A percentile compares a stretch with the other conserved stretches of the same genome.
Conservation (phyloP, 2,888 invertebrate genomes). For the Furcula furcula region DNA sequence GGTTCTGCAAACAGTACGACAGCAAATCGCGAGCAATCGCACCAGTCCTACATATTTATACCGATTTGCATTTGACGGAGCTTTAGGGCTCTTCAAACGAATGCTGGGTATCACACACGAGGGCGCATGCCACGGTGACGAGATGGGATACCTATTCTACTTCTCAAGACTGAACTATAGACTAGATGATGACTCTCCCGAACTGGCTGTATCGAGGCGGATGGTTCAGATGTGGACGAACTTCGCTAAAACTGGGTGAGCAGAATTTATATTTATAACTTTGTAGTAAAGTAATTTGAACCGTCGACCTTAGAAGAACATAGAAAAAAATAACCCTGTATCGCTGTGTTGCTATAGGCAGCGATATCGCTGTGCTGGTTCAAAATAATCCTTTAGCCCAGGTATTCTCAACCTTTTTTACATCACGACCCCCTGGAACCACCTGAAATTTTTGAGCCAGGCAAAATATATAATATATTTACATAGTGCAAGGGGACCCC, state of each 20-base stretch:
- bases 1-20: conserved; percentile 74
- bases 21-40: conserved; percentile 57
- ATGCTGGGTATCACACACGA: conserved; percentile 82
- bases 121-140: conserved; percentile 84
- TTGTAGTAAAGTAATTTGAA: too few species aligned
- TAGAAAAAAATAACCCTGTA: too few species aligned
- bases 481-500: too few species aligned
- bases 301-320: too few species aligned
- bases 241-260: conserved; percentile 84
- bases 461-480: too few species aligned
- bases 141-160: conserved; percentile 84
- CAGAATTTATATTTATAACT: too few species aligned
- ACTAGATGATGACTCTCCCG: conserved; percentile 81
- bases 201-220: conserved; percentile 79
- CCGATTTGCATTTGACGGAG: conserved; percentile 83
- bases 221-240: conserved; percentile 85
- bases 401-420: too few species aligned
- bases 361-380: too few species aligned
- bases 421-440: too few species aligned
- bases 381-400: too few species aligned
- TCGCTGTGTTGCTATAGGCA: too few species aligned
- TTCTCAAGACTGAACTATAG: conserved; percentile 83
- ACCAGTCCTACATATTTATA: conserved; percentile 82
- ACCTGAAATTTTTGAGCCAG: too few species aligned
- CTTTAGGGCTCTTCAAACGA: conserved; percentile 83